A percentile compares a stretch with the other conserved stretches of the same genome.
Evolutionary conservation across 2,797 vertebrate genomes (phyloP).

Genomic region (Melanotaenia maccullochi): DNA sequence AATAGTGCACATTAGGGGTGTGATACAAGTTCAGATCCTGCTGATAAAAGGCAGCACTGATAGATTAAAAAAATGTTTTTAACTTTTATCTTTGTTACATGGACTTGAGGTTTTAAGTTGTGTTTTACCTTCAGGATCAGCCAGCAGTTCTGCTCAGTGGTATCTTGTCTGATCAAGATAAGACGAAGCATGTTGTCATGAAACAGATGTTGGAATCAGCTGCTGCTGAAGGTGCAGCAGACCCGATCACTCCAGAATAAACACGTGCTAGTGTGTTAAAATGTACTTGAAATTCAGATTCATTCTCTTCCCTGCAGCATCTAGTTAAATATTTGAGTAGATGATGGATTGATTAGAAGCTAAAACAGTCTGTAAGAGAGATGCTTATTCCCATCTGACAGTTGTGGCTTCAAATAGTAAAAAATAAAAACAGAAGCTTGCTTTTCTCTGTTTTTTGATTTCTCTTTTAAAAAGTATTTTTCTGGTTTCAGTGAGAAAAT

Average conservation of each 20-base stretch:
- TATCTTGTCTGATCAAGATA: conserved; percentile 53
- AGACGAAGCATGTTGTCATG: conserved; percentile 52
- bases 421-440: no score
- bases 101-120: conserved; percentile 8
- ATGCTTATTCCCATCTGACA: no score
- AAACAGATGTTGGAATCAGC: conserved; percentile 60
- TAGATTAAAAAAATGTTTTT: accelerated
- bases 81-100: background rate
- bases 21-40: conserved; percentile 3
- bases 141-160: conserved; percentile 7
- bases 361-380: no score
- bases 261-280: background rate
- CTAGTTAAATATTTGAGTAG: background rate
- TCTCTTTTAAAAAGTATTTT: no score
- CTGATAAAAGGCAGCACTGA: background rate
- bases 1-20: background rate
- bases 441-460: no score
- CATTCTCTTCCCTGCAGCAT: background rate
- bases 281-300: background rate
- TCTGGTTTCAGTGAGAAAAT: no score
- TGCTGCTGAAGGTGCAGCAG: conserved; percentile 18
- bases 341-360: background rate
- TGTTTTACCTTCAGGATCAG: conserved; percentile 3
- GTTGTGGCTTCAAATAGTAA: no score
- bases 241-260: conserved; percentile 9